Conservation (phyloP, 2,888 invertebrate species). For the Tetranychus piercei region DNA sequence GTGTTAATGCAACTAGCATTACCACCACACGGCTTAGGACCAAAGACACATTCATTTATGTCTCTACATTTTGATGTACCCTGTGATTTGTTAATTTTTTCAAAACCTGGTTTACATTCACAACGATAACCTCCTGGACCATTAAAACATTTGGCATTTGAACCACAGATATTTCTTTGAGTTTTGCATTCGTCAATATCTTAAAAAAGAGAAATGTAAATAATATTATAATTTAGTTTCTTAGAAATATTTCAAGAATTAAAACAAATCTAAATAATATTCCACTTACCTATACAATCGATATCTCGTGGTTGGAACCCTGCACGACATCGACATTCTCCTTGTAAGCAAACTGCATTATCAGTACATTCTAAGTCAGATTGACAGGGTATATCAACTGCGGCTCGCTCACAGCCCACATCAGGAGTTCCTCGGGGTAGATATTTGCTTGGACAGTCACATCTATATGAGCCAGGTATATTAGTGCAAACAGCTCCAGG, state of each 20-base stretch:
- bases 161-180: conserved; percentile 7
- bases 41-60: conserved; percentile 29
- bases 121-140: conserved; percentile 60
- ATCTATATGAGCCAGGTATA: conserved; percentile 77
- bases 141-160: conserved; percentile 5
- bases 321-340: conserved; percentile 26
- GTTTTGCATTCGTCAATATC: conserved; percentile 24
- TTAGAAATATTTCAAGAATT: conserved; percentile 16
- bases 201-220: not conserved
- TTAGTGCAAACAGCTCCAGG: conserved; percentile 72
- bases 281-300: conserved; percentile 27
- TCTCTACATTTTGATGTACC: conserved; percentile 24
- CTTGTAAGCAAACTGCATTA: conserved; percentile 31
- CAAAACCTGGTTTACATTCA: conserved; percentile 59
- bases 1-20: conserved; percentile 30
- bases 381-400: conserved; percentile 42
- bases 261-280: not conserved
- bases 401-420: conserved; percentile 33
- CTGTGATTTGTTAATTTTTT: conserved; percentile 23
- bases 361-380: conserved; percentile 61
- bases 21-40: conserved; percentile 29
- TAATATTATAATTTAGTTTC: too few relatives aligned
- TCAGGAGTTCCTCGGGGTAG: conserved; percentile 42
- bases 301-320: conserved; percentile 18
- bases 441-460: conserved; percentile 73